These are phyloP conservation scores for Meriones unguiculatus DNA, from an alignment of 2,113 vertebrate species.

Conservation along the genomic window DNA sequence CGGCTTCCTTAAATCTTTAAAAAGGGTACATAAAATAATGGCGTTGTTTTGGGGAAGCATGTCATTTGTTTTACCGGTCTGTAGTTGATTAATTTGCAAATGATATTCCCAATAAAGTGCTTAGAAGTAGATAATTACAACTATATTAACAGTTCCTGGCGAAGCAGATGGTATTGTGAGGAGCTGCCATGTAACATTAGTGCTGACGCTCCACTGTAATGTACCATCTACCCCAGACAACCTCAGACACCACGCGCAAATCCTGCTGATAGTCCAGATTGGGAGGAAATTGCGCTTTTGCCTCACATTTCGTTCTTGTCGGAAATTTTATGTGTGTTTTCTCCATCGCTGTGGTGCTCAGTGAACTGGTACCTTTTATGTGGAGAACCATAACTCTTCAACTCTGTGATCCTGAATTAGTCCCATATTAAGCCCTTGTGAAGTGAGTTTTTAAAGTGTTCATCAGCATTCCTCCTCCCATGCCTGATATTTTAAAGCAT, in stretches of 20 bases:
- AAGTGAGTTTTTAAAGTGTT: conserved; percentile 73
- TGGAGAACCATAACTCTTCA: conserved; percentile 75
- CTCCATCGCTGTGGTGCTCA: conserved; percentile 83
- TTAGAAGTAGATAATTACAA: conserved; percentile 99
- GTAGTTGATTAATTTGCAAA: conserved; percentile 97
- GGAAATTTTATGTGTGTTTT: conserved; percentile 87
- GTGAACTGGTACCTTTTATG: conserved; percentile 85
- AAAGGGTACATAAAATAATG: conserved; percentile 87
- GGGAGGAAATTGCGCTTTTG: conserved; percentile 89
- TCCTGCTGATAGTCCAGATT: conserved; percentile 92
- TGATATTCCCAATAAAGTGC: conserved; percentile 98
- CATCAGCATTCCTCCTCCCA: conserved; percentile 70
- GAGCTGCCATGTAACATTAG: conserved; percentile 98
- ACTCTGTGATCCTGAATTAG: conserved; percentile 78
- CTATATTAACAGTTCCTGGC: conserved; percentile 98
- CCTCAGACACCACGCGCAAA: conserved; percentile 87
- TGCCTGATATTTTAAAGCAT: conserved; percentile 64
- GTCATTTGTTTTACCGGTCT: conserved; percentile 93
- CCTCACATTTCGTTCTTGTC: conserved; percentile 85
- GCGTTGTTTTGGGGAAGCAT: conserved; percentile 89
- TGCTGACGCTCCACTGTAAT: conserved; percentile 95
- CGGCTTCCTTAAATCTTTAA: conserved; percentile 80
- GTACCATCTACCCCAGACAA: conserved; percentile 89
- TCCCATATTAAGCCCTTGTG: conserved; percentile 69
- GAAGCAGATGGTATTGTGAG: conserved; percentile 98